Conservation (phyloP, 37 sponge, comb jelly and placozoan genomes). For the Diacarnus erythraeanus region DNA sequence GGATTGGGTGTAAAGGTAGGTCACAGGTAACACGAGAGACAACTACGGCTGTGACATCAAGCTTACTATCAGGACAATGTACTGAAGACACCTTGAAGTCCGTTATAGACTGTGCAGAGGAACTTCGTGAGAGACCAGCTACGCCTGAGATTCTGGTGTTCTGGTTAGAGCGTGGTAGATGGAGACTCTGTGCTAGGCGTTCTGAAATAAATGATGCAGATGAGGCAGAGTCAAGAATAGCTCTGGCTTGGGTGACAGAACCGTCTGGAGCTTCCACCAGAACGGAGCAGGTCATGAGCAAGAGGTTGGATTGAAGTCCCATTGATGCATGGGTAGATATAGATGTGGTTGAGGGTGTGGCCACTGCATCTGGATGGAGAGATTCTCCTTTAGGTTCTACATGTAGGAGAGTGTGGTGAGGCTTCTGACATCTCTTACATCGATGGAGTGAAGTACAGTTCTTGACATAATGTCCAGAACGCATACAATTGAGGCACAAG, state of each 20-base stretch:
- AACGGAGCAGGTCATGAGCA: constrained; percentile 50
- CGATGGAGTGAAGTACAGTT: constrained; percentile 29
- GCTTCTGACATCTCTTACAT: constrained; percentile 32
- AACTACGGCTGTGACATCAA: constrained; percentile 35
- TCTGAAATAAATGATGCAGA: constrained; percentile 53
- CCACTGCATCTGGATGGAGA: too few species aligned
- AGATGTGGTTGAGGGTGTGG: background rate
- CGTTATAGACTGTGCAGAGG: constrained; percentile 9
- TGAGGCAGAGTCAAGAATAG: constrained; percentile 39
- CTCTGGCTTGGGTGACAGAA: constrained; percentile 24
- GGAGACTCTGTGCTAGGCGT: constrained; percentile 20
- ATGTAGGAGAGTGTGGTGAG: constrained; percentile 46
- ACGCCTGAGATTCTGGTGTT: constrained; percentile 38
- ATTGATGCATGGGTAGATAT: background rate
- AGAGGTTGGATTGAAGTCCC: background rate
- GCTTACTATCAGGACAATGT: constrained; percentile 1
- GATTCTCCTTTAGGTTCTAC: background rate
- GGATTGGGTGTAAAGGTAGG: constrained; percentile 23
- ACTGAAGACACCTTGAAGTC: constrained; percentile 13
- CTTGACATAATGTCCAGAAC: too few species aligned
- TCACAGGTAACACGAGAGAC: constrained; percentile 33
- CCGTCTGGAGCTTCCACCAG: constrained; percentile 33
- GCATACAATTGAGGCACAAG: constrained; percentile 31
- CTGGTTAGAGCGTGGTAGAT: constrained; percentile 16
- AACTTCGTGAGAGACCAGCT: constrained; percentile 28